These are phyloP conservation scores for Eremophila alpestris DNA, from an alignment of 2,797 vertebrate genomes.

Conservation along the genomic window DNA sequence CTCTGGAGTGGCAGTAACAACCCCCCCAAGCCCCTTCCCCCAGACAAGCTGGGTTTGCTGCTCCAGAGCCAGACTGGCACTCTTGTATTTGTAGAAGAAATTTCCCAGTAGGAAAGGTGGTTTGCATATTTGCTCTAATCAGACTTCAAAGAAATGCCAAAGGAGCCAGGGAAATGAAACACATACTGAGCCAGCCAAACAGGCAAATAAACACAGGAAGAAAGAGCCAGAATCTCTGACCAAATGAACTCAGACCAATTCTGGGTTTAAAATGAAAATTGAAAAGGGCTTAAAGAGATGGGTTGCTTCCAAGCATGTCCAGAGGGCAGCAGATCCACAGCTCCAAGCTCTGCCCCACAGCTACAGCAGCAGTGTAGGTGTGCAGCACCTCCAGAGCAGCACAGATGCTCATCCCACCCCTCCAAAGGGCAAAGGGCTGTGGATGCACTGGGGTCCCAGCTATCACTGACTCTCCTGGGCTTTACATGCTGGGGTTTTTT, in stretches of 20 bases:
- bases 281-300: neutral
- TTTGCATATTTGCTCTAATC: slow-evolving; percentile 29
- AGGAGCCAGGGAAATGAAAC: slow-evolving; percentile 47
- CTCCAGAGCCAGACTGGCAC: neutral
- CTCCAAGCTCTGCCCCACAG: neutral
- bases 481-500: neutral
- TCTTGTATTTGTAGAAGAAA: neutral
- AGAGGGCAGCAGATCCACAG: neutral
- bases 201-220: neutral
- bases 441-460: neutral
- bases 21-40: fast-evolving
- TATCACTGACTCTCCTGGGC: neutral
- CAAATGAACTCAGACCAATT: neutral
- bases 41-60: neutral
- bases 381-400: neutral
- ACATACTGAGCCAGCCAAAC: neutral
- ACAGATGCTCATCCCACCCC: neutral
- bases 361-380: fast-evolving
- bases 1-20: neutral
- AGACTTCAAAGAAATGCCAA: slow-evolving; percentile 49
- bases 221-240: neutral
- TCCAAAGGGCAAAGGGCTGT: neutral
- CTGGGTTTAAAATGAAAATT: neutral
- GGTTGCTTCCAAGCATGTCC: neutral
- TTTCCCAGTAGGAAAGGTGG: neutral